Conservation (phyloP, 1,140 invertebrate genomes). For the Pseudomyrmex cubaensis region DNA sequence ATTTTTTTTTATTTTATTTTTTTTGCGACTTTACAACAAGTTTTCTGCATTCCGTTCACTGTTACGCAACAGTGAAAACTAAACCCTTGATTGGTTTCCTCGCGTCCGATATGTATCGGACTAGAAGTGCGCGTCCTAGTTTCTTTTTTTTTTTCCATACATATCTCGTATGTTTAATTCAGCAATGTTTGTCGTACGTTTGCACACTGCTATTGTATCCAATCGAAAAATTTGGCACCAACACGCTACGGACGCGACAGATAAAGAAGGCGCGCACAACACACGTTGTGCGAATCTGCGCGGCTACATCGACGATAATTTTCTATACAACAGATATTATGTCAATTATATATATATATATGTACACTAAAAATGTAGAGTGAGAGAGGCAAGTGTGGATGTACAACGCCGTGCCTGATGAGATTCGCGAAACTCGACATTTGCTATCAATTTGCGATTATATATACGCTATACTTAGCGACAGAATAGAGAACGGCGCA, state of each 20-base stretch:
- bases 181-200: neutral
- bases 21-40: too few relatives aligned
- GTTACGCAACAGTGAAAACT: too few relatives aligned
- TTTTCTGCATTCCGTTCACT: too few relatives aligned
- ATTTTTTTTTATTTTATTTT: too few relatives aligned
- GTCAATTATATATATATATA: conserved; percentile 25
- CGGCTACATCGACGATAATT: neutral
- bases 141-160: too few relatives aligned
- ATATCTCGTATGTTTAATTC: too few relatives aligned
- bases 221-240: conserved; percentile 14
- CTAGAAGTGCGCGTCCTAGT: too few relatives aligned
- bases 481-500: too few relatives aligned
- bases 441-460: conserved; percentile 13
- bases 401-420: conserved; percentile 53
- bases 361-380: conserved; percentile 64
- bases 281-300: neutral
- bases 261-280: conserved; percentile 12
- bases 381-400: conserved; percentile 59
- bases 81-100: too few relatives aligned
- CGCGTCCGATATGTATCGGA: too few relatives aligned
- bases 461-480: neutral
- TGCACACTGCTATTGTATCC: neutral
- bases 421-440: conserved; percentile 18
- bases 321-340: neutral
- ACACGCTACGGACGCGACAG: neutral